phyloP scores from a whole-genome alignment of 2,113 vertebrate species.

The Takifugu bimaculatus region DNA sequence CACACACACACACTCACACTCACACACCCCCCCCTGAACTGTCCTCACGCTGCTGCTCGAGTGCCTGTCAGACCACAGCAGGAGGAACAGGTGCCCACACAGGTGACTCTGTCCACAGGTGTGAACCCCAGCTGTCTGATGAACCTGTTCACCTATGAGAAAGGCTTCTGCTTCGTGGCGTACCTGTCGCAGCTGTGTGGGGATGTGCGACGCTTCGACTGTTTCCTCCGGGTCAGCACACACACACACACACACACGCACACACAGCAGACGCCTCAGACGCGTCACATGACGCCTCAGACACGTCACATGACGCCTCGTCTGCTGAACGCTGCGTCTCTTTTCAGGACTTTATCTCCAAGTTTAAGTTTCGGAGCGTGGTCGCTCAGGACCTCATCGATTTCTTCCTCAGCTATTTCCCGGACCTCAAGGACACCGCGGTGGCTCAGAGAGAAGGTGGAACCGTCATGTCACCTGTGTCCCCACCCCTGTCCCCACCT shows the following conservation, averaged over 20 bases:
- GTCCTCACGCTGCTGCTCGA: too few species aligned
- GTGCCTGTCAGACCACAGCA: too few species aligned
- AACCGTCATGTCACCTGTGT: slow-evolving; percentile 1
- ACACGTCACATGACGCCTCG: too few species aligned
- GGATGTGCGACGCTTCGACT: slow-evolving; percentile 84
- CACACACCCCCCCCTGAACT: too few species aligned
- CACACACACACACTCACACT: too few species aligned
- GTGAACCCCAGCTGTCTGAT: slow-evolving; percentile 96
- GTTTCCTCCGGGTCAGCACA: slow-evolving; percentile 84
- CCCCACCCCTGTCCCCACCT: too few species aligned
- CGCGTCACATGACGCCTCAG: background rate
- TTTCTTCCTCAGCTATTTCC: slow-evolving; percentile 89
- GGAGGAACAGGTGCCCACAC: background rate
- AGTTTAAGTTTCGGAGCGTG: slow-evolving; percentile 91
- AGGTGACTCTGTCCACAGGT: slow-evolving; percentile 65
- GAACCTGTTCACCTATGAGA: slow-evolving; percentile 98
- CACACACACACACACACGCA: slow-evolving; percentile 5
- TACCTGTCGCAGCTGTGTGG: slow-evolving; percentile 92
- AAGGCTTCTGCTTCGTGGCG: slow-evolving; percentile 95
- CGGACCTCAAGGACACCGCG: slow-evolving; percentile 84
- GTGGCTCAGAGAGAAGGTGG: slow-evolving; percentile 85
- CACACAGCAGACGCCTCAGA: too few species aligned
- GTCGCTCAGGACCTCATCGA: slow-evolving; percentile 91
- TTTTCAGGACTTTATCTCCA: slow-evolving; percentile 86
- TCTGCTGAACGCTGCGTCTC: background rate